Percentiles rank a stretch among this genome's conserved stretches.
phyloP scores from a whole-genome alignment of 2,113 vertebrate genomes.

The Megalops atlanticus region DNA sequence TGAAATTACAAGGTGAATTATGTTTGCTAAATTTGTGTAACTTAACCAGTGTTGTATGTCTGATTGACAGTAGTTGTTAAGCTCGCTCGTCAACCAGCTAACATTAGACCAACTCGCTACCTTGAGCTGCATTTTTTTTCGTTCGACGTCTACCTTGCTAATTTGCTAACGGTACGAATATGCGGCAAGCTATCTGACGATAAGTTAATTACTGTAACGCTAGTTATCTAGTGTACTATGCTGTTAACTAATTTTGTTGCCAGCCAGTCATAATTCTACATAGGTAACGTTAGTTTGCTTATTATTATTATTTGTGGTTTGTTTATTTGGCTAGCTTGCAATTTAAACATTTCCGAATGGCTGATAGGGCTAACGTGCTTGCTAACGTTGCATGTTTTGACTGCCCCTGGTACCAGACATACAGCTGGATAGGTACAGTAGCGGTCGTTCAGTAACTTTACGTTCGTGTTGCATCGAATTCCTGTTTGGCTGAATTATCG shows the following conservation, averaged over 20 bases:
- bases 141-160: no score
- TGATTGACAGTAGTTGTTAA: not conserved
- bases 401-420: no score
- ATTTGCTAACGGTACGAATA: no score
- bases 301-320: not conserved
- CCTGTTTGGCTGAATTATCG: not conserved
- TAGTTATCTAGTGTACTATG: not conserved
- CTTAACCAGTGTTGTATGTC: not conserved
- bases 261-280: no score
- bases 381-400: no score
- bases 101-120: not conserved
- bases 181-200: not conserved
- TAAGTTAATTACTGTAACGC: not conserved
- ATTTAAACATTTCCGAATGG: not conserved
- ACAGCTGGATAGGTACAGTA: no score
- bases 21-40: not conserved
- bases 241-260: not conserved
- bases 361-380: not conserved
- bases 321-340: not conserved
- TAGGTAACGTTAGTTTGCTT: not conserved
- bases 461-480: not conserved
- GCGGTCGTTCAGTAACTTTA: no score
- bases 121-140: no score
- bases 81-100: not conserved
- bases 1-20: constrained; percentile 53